Base-by-base conservation (phyloP, 1,140 invertebrate species). In the Drosophila repletoides region DNA sequence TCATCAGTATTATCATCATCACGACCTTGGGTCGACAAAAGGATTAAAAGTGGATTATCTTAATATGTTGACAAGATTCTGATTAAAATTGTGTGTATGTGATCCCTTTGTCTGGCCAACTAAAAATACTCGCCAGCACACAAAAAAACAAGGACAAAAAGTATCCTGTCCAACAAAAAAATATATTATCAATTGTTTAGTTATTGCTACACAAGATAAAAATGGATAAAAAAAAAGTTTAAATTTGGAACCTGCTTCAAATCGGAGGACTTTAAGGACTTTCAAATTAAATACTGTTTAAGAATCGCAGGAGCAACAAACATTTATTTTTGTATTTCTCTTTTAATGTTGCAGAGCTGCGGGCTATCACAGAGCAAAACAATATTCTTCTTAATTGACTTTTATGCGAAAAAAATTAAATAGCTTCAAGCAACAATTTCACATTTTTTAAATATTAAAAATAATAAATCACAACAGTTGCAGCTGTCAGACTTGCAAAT, bases 41-140 rank as follows among this genome's bases (percentile, higher is more conserved):
- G 80, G 80, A 84, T 84, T 84, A 86, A 84, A 86, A 80, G 77
- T 59, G 67, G 76, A 84, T 84, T 84, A 84, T 86, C 79, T 84
- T 86, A 79, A 86, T 86, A 84, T 84, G 79, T 84, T 84, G 79
- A 84, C 79, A 84, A 84, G 79, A 84, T 80, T 80, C 74, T 68
- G 80, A 74, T 65, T 65, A 70, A 70, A 70, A 70, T 65, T 53
- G 59, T 63, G 36, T 31, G 38, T 22, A 17, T 31, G 17, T 41
- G 33, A 40, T 46, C 7, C 40, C 21, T 41, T 63, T 63, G 49
- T 49, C 19, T 49, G 26, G 5, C 5, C 31, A 22, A 9, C 10
- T 26, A 59, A 33, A 58, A 14, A 48, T 34, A 45, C 22, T 2
- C 31, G 4, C 29, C 19, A 40, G 38, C 2, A 28, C 10, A 36